Conservation (phyloP, 2,888 invertebrate genomes). For the Dasypogon diadema region DNA sequence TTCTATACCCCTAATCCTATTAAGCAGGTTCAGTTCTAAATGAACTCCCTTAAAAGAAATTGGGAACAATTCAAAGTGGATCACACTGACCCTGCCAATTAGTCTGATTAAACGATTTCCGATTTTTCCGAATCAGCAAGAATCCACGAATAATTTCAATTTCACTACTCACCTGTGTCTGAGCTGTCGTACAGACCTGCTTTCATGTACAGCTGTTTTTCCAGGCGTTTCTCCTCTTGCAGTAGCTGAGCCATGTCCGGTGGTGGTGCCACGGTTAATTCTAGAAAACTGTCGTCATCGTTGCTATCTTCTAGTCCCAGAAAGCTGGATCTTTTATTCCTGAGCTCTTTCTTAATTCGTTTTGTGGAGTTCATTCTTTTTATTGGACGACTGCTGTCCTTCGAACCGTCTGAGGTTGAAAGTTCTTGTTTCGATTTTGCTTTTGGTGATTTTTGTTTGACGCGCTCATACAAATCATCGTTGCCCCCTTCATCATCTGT, state of each 20-base stretch:
- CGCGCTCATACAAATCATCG: conserved; percentile 52
- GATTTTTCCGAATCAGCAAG: background rate
- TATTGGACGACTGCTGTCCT: conserved; percentile 68
- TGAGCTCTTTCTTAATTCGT: conserved; percentile 86
- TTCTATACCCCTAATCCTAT: conserved; percentile 40
- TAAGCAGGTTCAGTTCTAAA: conserved; percentile 6
- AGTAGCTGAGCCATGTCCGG: conserved; percentile 85
- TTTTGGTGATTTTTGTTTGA: conserved; percentile 26
- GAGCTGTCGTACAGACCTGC: conserved; percentile 77
- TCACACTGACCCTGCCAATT: conserved; percentile 5
- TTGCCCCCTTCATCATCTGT: conserved; percentile 70
- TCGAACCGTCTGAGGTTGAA: conserved; percentile 54
- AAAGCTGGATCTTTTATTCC: conserved; percentile 87
- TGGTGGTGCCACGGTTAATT: conserved; percentile 77
- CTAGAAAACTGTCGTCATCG: conserved; percentile 78
- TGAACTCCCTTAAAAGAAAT: background rate
- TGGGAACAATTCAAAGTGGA: background rate
- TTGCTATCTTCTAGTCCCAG: conserved; percentile 83
- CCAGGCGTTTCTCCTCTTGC: conserved; percentile 83
- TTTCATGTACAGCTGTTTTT: conserved; percentile 81
- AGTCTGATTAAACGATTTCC: background rate
- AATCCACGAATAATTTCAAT: background rate
- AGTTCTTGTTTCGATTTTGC: conserved; percentile 37
- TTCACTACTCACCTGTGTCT: conserved; percentile 69
- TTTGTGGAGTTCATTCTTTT: conserved; percentile 85